These are phyloP conservation scores for Helicorthomorpha holstii DNA, from an alignment of 1,140 invertebrate species.

Conservation along the genomic window DNA sequence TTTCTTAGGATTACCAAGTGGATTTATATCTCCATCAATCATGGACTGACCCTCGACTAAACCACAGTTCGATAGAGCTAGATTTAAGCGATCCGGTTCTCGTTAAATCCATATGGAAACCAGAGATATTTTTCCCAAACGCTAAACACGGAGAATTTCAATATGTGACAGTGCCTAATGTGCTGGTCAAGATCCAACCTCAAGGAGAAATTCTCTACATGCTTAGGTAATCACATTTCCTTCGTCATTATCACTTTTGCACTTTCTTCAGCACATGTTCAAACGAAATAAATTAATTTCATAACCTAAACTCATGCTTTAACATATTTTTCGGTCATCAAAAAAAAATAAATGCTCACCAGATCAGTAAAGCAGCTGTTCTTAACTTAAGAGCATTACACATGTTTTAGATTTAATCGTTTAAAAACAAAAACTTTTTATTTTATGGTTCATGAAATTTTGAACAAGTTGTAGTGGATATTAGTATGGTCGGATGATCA, in stretches of 20 bases:
- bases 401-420: neutral
- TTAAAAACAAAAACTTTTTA: neutral
- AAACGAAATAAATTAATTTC: too few species aligned
- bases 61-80: neutral
- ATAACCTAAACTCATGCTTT: too few species aligned
- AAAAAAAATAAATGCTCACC: too few species aligned
- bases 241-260: too few species aligned
- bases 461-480: too few species aligned
- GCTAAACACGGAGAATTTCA: constrained; percentile 28
- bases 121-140: constrained; percentile 29
- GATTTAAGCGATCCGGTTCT: constrained; percentile 6
- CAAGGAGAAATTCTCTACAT: constrained; percentile 27
- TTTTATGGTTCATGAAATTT: too few species aligned
- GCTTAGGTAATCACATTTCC: constrained; percentile 20
- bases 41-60: constrained; percentile 23
- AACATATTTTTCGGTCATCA: too few species aligned
- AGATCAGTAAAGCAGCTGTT: neutral
- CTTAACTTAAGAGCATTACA: neutral
- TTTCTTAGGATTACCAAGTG: constrained; percentile 23
- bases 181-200: constrained; percentile 24
- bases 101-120: constrained; percentile 23
- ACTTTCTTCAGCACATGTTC: too few species aligned
- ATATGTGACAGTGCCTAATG: constrained; percentile 28
- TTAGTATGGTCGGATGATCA: too few species aligned
- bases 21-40: constrained; percentile 24